phyloP scores from a whole-genome alignment of 2,797 vertebrate genomes.

The Semotilus atromaculatus region DNA sequence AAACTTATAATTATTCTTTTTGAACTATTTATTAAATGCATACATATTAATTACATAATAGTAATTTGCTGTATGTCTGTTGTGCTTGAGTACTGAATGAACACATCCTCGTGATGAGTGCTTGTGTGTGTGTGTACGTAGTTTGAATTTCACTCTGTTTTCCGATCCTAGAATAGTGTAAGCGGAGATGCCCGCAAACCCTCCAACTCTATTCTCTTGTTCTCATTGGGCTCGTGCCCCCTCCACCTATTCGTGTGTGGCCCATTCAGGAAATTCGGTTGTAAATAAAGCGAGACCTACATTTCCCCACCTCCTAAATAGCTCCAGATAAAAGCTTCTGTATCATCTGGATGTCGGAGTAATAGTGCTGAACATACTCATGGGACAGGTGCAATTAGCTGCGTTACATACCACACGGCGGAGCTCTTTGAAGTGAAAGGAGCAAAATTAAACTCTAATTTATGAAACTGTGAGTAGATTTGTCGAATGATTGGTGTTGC shows the following conservation, averaged over 20 bases:
- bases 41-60: too few species aligned
- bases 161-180: constrained; percentile 42
- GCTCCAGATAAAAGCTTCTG: constrained; percentile 55
- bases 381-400: constrained; percentile 69
- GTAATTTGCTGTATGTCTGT: constrained; percentile 2
- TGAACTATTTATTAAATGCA: not conserved
- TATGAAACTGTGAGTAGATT: not conserved
- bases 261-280: constrained; percentile 56
- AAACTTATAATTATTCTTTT: not conserved
- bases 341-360: constrained; percentile 66
- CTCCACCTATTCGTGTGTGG: constrained; percentile 48
- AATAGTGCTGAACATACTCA: constrained; percentile 61
- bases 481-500: constrained; percentile 31
- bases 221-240: constrained; percentile 37
- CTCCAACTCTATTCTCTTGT: constrained; percentile 27
- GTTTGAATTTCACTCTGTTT: constrained; percentile 16
- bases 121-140: constrained; percentile 39
- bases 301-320: constrained; percentile 40
- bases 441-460: constrained; percentile 53
- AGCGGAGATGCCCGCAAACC: constrained; percentile 33
- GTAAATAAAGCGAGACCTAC: constrained; percentile 51
- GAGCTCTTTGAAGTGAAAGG: constrained; percentile 68
- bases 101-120: constrained; percentile 25
- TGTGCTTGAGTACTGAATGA: constrained; percentile 11
- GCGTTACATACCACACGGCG: constrained; percentile 65